phyloP scores from a whole-genome alignment of 2,888 invertebrate species.

The Pteria penguin region DNA sequence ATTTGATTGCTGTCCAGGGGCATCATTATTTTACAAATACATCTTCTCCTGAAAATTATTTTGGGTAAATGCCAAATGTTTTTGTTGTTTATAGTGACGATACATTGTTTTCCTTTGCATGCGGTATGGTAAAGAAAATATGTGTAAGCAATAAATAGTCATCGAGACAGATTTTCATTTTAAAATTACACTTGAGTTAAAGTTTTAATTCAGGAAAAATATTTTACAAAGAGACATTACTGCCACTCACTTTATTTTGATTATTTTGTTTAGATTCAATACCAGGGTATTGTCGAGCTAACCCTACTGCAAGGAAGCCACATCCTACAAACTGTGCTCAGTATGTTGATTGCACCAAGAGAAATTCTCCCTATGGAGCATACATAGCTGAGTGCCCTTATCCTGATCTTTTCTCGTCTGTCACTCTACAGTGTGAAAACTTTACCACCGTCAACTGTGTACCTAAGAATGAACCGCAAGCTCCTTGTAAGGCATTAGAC shows the following conservation, averaged over 20 bases:
- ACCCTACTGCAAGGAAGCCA: conserved; percentile 47
- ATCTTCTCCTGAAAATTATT: too few species aligned
- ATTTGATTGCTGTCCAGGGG: too few species aligned
- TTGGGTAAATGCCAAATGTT: too few species aligned
- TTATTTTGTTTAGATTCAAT: conserved; percentile 44
- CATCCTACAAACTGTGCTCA: conserved; percentile 57
- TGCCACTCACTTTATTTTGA: background rate
- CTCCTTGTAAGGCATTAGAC: conserved; percentile 64
- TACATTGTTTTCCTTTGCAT: too few species aligned
- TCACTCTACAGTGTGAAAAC: conserved; percentile 49
- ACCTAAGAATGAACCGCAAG: conserved; percentile 53
- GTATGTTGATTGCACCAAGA: conserved; percentile 53
- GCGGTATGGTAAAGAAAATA: too few species aligned
- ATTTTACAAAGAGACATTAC: too few species aligned
- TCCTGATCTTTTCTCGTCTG: conserved; percentile 55
- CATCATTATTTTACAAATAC: too few species aligned
- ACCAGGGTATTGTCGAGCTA: conserved; percentile 48
- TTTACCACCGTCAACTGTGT: conserved; percentile 52
- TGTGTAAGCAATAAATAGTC: too few species aligned
- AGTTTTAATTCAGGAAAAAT: too few species aligned
- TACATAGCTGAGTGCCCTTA: conserved; percentile 50
- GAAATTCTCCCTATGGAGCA: conserved; percentile 16
- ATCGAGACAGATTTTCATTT: too few species aligned
- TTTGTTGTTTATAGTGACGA: too few species aligned
- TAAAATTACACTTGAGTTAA: too few species aligned